phyloP scores from a whole-genome alignment of 1,140 invertebrate species.

The Acyrthosiphon pisum region DNA sequence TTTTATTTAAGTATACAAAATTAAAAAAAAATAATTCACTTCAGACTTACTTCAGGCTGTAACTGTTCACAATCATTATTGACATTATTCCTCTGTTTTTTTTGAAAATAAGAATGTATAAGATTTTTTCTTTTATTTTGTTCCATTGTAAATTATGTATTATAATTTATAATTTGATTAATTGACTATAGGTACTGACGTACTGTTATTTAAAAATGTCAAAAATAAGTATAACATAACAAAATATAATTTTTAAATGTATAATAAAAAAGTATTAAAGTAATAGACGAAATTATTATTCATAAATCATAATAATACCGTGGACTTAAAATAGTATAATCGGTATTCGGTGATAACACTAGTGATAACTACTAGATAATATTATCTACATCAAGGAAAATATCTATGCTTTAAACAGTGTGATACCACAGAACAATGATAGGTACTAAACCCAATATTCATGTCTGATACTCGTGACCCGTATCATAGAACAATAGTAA shows the following conservation, averaged over 20 bases:
- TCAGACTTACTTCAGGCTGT: background rate
- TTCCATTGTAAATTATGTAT: background rate
- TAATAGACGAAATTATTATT: background rate
- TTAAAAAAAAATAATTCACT: background rate
- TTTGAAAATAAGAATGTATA: constrained; percentile 3
- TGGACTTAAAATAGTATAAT: background rate
- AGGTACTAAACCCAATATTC: too few species aligned
- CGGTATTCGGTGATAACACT: background rate
- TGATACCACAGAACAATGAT: too few species aligned
- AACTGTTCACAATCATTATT: constrained; percentile 11
- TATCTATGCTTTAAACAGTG: too few species aligned
- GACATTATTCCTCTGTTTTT: background rate
- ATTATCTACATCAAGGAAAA: too few species aligned
- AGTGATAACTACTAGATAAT: too few species aligned
- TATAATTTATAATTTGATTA: constrained; percentile 10
- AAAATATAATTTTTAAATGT: constrained; percentile 5
- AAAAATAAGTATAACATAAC: background rate
- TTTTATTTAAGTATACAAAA: background rate
- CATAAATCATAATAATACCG: too few species aligned
- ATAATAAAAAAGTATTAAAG: background rate
- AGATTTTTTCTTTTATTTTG: background rate
- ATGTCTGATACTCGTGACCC: too few species aligned
- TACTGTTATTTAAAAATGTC: background rate
- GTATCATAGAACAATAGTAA: too few species aligned
- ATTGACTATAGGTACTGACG: background rate